These are phyloP conservation scores for Coelinius sp. DNA, from an alignment of 2,888 invertebrate species.

Conservation along the genomic window DNA sequence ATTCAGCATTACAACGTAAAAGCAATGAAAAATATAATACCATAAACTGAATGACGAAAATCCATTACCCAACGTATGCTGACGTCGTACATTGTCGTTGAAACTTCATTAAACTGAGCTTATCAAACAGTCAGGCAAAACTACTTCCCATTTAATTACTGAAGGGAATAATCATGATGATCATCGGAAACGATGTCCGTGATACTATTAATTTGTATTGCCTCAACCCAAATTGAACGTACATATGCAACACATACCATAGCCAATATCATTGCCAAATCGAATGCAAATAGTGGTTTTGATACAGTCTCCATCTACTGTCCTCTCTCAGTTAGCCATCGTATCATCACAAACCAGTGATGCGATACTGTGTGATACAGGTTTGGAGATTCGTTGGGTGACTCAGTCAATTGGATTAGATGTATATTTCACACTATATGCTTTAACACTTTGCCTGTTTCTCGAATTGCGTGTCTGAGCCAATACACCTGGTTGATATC, in stretches of 20 bases:
- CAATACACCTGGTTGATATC: background rate
- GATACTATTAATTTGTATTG: slow-evolving; percentile 8
- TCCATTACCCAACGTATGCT: background rate
- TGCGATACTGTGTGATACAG: background rate
- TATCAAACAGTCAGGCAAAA: slow-evolving; percentile 1
- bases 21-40: too few species aligned
- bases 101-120: background rate
- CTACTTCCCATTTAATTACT: background rate
- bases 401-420: background rate
- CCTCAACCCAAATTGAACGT: background rate
- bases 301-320: background rate
- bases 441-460: slow-evolving; percentile 3
- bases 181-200: background rate
- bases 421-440: background rate
- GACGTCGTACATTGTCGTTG: background rate
- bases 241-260: background rate
- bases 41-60: background rate
- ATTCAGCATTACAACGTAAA: too few species aligned
- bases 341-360: background rate
- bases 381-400: slow-evolving; percentile 8
- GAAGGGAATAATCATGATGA: slow-evolving; percentile 1
- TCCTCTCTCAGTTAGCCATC: background rate
- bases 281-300: slow-evolving; percentile 4
- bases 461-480: background rate
- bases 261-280: slow-evolving; percentile 1